Conservation (phyloP, 2,113 vertebrate species). For the Chamaea fasciata region DNA sequence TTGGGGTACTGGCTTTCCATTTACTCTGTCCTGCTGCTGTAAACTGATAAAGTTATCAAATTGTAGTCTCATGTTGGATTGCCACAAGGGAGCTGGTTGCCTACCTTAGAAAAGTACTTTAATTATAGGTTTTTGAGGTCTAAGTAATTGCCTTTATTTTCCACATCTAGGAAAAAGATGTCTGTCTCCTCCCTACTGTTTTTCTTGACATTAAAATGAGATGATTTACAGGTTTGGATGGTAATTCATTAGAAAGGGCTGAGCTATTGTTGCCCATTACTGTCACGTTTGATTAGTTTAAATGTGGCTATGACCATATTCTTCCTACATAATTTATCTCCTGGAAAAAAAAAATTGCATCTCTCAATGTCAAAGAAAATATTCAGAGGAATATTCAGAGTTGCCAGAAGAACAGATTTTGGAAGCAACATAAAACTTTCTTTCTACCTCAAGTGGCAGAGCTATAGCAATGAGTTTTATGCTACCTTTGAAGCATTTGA, state of each 20-base stretch:
- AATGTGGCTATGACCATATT: not conserved
- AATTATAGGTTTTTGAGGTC: not conserved
- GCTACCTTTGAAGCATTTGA: not conserved
- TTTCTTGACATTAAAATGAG: not conserved
- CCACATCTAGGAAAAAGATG: not conserved
- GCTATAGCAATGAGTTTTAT: not conserved
- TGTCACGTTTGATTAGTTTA: slow-evolving; percentile 26
- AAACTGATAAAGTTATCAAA: not conserved
- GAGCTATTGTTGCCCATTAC: not conserved
- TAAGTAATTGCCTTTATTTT: not conserved
- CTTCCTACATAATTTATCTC: slow-evolving; percentile 40
- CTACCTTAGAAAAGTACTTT: not conserved
- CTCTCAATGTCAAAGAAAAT: not conserved
- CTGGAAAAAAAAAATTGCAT: not conserved
- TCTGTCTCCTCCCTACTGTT: not conserved
- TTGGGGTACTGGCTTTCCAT: not conserved
- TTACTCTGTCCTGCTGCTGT: not conserved
- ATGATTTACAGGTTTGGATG: not conserved
- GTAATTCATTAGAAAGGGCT: slow-evolving; percentile 20
- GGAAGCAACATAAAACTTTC: not conserved
- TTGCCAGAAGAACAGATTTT: not conserved
- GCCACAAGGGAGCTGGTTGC: not conserved
- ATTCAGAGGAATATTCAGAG: not conserved
- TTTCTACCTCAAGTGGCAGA: not conserved
- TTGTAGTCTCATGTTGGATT: not conserved